A percentile compares a stretch with the other conserved stretches of the same genome.
Conservation (phyloP, 2,888 invertebrate genomes). For the Eupithecia inturbata region DNA sequence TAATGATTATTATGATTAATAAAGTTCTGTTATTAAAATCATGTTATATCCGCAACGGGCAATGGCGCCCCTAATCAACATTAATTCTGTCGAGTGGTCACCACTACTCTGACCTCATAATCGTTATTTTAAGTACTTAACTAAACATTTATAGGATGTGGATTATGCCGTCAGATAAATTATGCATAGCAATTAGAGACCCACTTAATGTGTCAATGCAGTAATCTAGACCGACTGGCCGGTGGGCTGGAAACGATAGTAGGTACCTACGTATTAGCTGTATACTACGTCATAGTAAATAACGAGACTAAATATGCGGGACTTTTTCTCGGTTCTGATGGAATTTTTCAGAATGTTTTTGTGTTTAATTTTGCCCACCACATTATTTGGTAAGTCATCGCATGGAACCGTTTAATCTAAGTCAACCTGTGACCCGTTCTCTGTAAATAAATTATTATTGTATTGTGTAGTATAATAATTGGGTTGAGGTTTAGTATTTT, state of each 20-base stretch:
- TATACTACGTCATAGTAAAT: not conserved
- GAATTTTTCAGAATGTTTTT: not conserved
- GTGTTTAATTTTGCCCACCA: not conserved
- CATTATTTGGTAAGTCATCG: not conserved
- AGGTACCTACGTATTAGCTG: not conserved
- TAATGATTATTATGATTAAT: no score
- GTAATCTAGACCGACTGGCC: not conserved
- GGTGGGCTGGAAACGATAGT: not conserved
- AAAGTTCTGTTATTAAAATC: no score
- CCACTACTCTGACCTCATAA: not conserved
- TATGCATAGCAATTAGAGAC: not conserved
- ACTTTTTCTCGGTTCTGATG: not conserved
- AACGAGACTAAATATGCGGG: not conserved
- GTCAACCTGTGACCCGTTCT: not conserved
- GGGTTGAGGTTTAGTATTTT: not conserved
- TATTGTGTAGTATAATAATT: not conserved
- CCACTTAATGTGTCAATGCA: constrained; percentile 10
- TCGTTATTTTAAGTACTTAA: not conserved
- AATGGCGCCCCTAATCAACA: not conserved
- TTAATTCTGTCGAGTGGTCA: not conserved
- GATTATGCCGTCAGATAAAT: constrained; percentile 10
- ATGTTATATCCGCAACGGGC: not conserved
- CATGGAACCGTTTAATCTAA: not conserved
- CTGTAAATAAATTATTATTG: not conserved
- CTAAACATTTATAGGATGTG: not conserved